phyloP scores from a whole-genome alignment of 2,113 vertebrate species.

The Okapia johnstoni region DNA sequence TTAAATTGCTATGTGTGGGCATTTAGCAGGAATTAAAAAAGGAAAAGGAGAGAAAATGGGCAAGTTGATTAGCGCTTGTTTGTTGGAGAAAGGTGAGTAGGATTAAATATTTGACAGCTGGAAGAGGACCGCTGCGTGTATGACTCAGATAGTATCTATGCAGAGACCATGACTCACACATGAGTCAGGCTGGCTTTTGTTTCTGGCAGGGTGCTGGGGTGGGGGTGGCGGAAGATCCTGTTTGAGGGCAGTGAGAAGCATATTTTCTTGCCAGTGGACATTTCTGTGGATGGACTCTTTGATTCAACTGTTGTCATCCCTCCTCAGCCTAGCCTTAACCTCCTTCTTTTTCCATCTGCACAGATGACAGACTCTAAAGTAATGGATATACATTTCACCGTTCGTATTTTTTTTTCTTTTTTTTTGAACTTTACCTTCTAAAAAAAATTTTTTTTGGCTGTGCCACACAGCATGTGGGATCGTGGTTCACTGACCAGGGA shows the following conservation, averaged over 20 bases:
- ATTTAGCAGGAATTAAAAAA: neutral
- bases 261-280: neutral
- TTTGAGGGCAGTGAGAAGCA: neutral
- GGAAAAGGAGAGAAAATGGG: neutral
- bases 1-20: conserved; percentile 26
- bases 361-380: neutral
- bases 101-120: neutral
- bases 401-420: neutral
- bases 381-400: neutral
- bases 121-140: neutral
- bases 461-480: neutral
- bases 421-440: neutral
- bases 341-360: neutral
- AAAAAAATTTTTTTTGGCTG: neutral
- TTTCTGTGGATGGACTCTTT: neutral
- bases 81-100: neutral
- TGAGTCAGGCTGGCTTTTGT: conserved; percentile 16
- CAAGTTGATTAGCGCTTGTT: neutral
- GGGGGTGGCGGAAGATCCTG: neutral
- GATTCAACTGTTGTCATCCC: neutral
- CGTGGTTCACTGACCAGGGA: neutral
- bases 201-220: neutral
- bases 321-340: neutral
- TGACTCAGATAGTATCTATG: neutral
- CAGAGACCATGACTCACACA: neutral